A percentile compares a stretch with the other conserved stretches of the same genome.
Conservation (phyloP, 2,888 invertebrate species). For the Chrysolina americana region DNA sequence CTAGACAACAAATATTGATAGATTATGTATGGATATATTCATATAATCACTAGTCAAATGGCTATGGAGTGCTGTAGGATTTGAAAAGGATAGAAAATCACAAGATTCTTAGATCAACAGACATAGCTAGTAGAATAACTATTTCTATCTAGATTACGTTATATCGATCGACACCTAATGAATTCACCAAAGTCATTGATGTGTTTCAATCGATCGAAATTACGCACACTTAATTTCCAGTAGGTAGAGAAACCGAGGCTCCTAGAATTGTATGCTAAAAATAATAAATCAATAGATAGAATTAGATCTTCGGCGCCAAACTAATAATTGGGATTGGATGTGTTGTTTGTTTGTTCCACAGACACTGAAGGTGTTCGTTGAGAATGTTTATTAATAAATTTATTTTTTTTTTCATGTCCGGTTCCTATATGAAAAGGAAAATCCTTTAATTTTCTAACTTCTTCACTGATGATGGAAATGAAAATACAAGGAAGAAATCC, state of each 20-base stretch:
- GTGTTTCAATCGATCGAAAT: conserved; percentile 32
- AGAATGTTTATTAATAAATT: background rate
- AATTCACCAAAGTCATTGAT: background rate
- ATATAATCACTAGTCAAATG: too few species aligned
- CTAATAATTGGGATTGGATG: conserved; percentile 12
- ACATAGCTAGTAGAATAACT: background rate
- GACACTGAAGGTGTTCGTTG: background rate
- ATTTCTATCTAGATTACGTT: background rate
- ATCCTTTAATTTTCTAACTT: too few species aligned
- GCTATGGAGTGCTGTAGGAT: too few species aligned
- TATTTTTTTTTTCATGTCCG: too few species aligned
- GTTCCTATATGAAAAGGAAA: too few species aligned
- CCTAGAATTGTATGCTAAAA: conserved; percentile 37
- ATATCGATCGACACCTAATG: background rate
- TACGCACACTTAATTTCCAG: conserved; percentile 26
- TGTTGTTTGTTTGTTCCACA: background rate
- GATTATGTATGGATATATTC: too few species aligned
- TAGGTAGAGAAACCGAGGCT: conserved; percentile 18
- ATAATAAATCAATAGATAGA: conserved; percentile 41
- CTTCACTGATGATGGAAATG: too few species aligned
- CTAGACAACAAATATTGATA: too few species aligned
- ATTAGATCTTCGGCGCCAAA: conserved; percentile 33
- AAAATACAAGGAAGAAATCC: too few species aligned
- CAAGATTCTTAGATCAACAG: too few species aligned
- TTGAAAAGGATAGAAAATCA: too few species aligned